A percentile compares a stretch with the other conserved stretches of the same genome.
Conservation (phyloP, 2,888 invertebrate species). For the Allacma fusca region DNA sequence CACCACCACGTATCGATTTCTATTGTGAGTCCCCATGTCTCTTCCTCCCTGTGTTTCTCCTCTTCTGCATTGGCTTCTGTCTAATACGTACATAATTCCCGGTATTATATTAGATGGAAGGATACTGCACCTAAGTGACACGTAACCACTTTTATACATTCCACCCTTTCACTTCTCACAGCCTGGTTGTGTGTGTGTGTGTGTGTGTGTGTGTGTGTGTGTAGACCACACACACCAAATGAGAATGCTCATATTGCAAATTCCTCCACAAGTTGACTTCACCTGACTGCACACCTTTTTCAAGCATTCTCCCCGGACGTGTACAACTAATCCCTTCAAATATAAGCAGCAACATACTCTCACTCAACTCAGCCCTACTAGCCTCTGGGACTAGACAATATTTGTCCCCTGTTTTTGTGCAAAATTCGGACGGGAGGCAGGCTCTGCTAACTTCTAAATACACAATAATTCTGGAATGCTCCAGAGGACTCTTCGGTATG, state of each 20-base stretch:
- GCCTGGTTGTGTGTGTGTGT: neutral
- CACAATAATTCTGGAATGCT: too few species aligned
- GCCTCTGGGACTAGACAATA: neutral
- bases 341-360: neutral
- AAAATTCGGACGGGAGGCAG: too few species aligned
- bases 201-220: neutral
- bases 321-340: neutral
- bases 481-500: too few species aligned
- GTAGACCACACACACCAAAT: slow-evolving; percentile 1
- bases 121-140: neutral
- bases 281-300: slow-evolving; percentile 18
- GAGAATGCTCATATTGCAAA: slow-evolving; percentile 34
- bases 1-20: slow-evolving; percentile 26
- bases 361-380: neutral
- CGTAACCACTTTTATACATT: slow-evolving; percentile 1
- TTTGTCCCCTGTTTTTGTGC: neutral
- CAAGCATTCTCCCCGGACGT: neutral
- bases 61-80: neutral
- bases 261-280: slow-evolving; percentile 21
- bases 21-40: neutral
- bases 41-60: neutral
- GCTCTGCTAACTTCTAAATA: too few species aligned
- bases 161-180: neutral
- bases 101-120: neutral
- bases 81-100: neutral